phyloP scores from a whole-genome alignment of 1,140 invertebrate genomes.

The Drosophila arizonae region DNA sequence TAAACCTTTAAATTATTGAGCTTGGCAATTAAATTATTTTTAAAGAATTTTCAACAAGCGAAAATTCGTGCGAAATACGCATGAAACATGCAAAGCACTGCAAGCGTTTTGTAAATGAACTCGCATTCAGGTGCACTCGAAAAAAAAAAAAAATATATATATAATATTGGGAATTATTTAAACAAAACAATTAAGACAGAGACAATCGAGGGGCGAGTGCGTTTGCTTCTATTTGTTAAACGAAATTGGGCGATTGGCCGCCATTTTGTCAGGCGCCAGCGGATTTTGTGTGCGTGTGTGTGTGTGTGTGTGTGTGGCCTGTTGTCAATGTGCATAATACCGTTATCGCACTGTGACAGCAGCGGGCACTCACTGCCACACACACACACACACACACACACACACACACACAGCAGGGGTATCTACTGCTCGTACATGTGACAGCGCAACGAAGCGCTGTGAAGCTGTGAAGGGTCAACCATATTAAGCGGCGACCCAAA shows the following conservation, averaged over 20 bases:
- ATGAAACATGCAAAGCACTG: neutral
- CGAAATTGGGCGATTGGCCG: conserved; percentile 24
- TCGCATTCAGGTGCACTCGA: conserved; percentile 21
- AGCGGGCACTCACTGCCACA: conserved; percentile 41
- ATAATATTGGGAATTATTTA: conserved; percentile 1
- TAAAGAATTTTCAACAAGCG: conserved; percentile 1
- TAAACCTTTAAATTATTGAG: conserved; percentile 2
- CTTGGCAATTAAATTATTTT: conserved; percentile 48
- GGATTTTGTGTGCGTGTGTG: conserved; percentile 4
- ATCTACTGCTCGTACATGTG: conserved; percentile 4
- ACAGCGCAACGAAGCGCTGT: conserved; percentile 19
- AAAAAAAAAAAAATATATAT: neutral
- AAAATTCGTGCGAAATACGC: conserved; percentile 1
- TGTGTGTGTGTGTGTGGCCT: conserved; percentile 29
- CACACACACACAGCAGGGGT: conserved; percentile 17
- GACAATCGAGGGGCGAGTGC: neutral
- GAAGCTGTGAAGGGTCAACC: conserved; percentile 52
- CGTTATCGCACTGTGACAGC: conserved; percentile 71
- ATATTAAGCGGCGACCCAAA: conserved; percentile 48
- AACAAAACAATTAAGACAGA: conserved; percentile 11
- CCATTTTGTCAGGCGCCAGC: conserved; percentile 5
- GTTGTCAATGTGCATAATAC: conserved; percentile 79
- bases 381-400: conserved; percentile 10
- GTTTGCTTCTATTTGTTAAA: conserved; percentile 47
- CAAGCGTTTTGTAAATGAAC: conserved; percentile 18